Base-by-base conservation (phyloP, 2,888 invertebrate species). In the Hetaerina titia region DNA sequence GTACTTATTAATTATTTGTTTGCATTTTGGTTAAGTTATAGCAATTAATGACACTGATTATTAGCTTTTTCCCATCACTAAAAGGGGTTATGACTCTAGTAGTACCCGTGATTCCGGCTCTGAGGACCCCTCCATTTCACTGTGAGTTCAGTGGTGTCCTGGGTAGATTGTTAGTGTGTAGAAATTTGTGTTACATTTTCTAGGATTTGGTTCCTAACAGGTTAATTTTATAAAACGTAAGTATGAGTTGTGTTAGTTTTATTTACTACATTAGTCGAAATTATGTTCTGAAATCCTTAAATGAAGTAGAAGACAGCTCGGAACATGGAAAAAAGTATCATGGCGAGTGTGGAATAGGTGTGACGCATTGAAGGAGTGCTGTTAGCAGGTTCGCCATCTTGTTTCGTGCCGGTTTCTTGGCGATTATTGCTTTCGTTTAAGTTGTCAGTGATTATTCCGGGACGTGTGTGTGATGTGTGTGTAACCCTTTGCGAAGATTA, bases 321-420 rank as follows among this genome's bases (percentile, higher is more conserved):
- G 89, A 90, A 74, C 57, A 25, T 81, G 74, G 63, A 60, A 81
- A 60, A 92, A 92, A 92, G 92, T 92, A 69, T 74, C 69, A 92
- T 92, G 92, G 92, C 92, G 92, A 56, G 92, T 88, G 92, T 94
- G 58, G 58, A 94, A 69, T 90, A 97, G 97, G 96, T 97, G 97
- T 97, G 97, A 97, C 97, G 97, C 97, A 97, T 97, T 96, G 97
- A 97, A 97, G 97, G 97, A 97, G 97, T 97, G 97, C 97, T 97
- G 96, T 96, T 96, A 97, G 96, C 96, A 97, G 97, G 97, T 97
- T 97, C 97, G 97, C 95, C 95, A 95, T 95, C 95, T 95, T 95
- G 95, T 95, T 94, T 95, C 94, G 92, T 95, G 95, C 95, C 95
- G 95, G 95, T 95, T 95, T 95, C 90, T 81, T 81, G 11, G 69